Evolutionary conservation across 2,888 invertebrate species (phyloP).

Genomic region (Dryobotodes eremita): DNA sequence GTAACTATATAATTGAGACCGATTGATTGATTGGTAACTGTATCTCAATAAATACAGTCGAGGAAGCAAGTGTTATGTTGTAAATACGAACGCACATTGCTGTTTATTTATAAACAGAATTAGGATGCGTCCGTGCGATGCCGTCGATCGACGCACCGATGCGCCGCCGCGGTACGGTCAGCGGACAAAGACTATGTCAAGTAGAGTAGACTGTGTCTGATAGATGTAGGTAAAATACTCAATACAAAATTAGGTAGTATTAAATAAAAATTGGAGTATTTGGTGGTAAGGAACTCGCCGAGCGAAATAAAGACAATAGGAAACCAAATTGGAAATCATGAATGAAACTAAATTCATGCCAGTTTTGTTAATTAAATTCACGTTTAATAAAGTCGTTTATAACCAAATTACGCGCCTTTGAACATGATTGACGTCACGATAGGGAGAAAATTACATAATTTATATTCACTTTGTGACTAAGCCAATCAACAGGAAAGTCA

Average conservation of each 20-base stretch:
- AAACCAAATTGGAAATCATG: not conserved
- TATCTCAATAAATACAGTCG: slow-evolving; percentile 46
- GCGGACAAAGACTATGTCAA: slow-evolving; percentile 69
- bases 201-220: not conserved
- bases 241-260: not conserved
- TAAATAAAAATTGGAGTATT: not conserved
- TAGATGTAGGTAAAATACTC: slow-evolving; percentile 47
- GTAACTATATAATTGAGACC: too few species aligned
- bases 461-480: not conserved
- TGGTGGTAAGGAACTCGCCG: not conserved
- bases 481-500: slow-evolving; percentile 36
- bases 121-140: slow-evolving; percentile 61
- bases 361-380: not conserved
- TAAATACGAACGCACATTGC: slow-evolving; percentile 57
- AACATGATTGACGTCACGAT: slow-evolving; percentile 11
- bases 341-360: not conserved
- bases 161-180: slow-evolving; percentile 79
- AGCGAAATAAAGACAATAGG: not conserved
- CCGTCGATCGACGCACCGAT: slow-evolving; percentile 71
- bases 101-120: slow-evolving; percentile 81
- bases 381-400: slow-evolving; percentile 2
- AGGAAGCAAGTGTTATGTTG: slow-evolving; percentile 49
- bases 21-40: too few species aligned
- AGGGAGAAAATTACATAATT: slow-evolving; percentile 21
- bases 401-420: slow-evolving; percentile 14